Evolutionary conservation across 2,888 invertebrate genomes (phyloP).

Genomic region (Gari tellinella): DNA sequence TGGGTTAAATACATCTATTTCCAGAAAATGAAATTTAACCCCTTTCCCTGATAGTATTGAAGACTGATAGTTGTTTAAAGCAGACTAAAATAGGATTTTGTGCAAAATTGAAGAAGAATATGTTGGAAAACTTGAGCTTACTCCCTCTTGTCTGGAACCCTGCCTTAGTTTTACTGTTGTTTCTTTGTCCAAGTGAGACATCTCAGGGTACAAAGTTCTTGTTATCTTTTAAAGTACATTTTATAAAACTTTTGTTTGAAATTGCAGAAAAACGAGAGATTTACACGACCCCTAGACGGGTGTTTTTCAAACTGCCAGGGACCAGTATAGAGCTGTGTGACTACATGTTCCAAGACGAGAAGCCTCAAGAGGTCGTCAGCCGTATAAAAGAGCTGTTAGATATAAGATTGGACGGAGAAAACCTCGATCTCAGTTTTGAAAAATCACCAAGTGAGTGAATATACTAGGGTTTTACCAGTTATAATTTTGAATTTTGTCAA

Average conservation of each 20-base stretch:
- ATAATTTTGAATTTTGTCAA: no score
- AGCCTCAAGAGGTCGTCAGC: slow-evolving; percentile 91
- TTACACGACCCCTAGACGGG: slow-evolving; percentile 95
- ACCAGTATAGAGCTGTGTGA: slow-evolving; percentile 91
- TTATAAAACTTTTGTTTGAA: not conserved
- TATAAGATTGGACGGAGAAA: slow-evolving; percentile 89
- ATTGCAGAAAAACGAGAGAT: slow-evolving; percentile 88
- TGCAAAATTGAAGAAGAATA: no score
- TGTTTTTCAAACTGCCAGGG: slow-evolving; percentile 90
- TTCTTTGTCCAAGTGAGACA: not conserved
- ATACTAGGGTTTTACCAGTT: no score
- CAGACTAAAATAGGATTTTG: no score
- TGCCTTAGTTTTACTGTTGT: not conserved
- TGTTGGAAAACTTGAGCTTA: no score
- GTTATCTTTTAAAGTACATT: not conserved
- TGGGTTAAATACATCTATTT: no score
- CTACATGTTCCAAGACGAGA: slow-evolving; percentile 96
- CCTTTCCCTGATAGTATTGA: no score
- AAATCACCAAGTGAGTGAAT: slow-evolving; percentile 89
- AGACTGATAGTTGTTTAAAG: no score
- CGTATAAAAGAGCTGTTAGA: slow-evolving; percentile 93
- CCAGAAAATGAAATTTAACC: no score
- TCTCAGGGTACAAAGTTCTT: not conserved
- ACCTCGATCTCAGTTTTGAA: slow-evolving; percentile 91
- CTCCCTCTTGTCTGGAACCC: no score